Conservation (phyloP, 1,140 invertebrate species). For the Anagrus nilaparvatae region DNA sequence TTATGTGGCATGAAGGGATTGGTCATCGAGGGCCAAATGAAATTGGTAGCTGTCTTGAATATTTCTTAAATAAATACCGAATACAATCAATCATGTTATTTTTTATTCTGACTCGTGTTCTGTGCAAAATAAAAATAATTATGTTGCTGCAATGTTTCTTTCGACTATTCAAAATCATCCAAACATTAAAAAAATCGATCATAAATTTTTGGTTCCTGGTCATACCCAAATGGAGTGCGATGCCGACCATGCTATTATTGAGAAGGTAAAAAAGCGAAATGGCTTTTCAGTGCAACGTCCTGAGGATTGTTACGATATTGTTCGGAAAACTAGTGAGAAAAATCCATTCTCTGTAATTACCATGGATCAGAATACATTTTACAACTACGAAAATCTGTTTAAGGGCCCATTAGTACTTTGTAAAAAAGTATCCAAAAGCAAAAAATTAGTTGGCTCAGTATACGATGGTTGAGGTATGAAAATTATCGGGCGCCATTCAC, state of each 20-base stretch:
- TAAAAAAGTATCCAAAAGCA: constrained; percentile 7
- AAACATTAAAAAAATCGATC: constrained; percentile 21
- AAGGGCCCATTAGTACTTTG: constrained; percentile 6
- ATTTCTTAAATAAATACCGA: constrained; percentile 11
- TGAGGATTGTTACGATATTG: constrained; percentile 15
- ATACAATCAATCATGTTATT: constrained; percentile 19
- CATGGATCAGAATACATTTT: constrained; percentile 9
- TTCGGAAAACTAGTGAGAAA: background rate
- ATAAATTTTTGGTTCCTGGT: constrained; percentile 31
- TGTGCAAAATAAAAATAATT: constrained; percentile 31
- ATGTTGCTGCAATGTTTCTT: constrained; percentile 21
- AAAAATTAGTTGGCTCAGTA: constrained; percentile 4
- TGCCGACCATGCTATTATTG: constrained; percentile 25
- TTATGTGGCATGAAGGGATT: constrained; percentile 5
- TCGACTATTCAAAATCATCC: constrained; percentile 10
- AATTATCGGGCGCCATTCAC: no score
- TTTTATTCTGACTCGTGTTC: constrained; percentile 29
- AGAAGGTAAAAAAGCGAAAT: constrained; percentile 12
- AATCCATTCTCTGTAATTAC: constrained; percentile 7
- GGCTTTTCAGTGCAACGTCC: constrained; percentile 5
- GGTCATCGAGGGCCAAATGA: background rate
- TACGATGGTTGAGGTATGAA: constrained; percentile 11
- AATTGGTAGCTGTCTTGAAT: background rate
- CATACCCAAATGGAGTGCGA: constrained; percentile 30
- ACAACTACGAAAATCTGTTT: constrained; percentile 7